A percentile compares a stretch with the other conserved stretches of the same genome.
phyloP scores from a whole-genome alignment of 2,113 vertebrate species.

The Sinocyclocheilus rhinocerous region DNA sequence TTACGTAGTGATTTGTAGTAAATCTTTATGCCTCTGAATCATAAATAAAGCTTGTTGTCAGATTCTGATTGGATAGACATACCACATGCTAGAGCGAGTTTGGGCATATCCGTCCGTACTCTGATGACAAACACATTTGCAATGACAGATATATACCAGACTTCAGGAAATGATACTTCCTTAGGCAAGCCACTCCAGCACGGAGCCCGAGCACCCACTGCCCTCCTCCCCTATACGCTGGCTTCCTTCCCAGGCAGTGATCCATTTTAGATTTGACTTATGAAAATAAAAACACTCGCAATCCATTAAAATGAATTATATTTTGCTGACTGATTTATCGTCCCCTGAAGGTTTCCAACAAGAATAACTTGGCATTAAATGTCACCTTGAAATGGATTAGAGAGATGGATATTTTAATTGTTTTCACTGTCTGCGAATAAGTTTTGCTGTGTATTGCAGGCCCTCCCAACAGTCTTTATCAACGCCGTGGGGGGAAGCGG shows the following conservation, averaged over 20 bases:
- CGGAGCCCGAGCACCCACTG: constrained; percentile 42
- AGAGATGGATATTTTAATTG: constrained; percentile 42
- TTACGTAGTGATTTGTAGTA: not conserved
- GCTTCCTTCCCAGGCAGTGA: constrained; percentile 56
- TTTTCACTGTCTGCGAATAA: constrained; percentile 30
- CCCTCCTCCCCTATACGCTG: constrained; percentile 28
- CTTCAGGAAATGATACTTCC: constrained; percentile 54
- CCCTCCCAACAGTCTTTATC: constrained; percentile 40
- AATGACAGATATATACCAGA: constrained; percentile 52
- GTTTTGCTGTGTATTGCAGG: constrained; percentile 38
- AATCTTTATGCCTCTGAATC: not conserved
- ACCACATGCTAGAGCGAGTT: constrained; percentile 11
- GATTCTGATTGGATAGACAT: constrained; percentile 1
- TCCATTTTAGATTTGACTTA: constrained; percentile 50
- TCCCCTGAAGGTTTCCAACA: constrained; percentile 50
- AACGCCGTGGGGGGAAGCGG: not conserved
- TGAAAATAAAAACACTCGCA: constrained; percentile 55
- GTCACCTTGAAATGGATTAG: constrained; percentile 57
- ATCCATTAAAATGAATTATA: constrained; percentile 57
- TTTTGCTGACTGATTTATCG: constrained; percentile 55
- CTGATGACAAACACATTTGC: constrained; percentile 48
- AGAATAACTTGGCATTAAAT: constrained; percentile 53
- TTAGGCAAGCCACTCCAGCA: constrained; percentile 45
- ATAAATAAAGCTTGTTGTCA: constrained; percentile 25
- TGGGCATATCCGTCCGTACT: constrained; percentile 19